Evolutionary conservation across 2,888 invertebrate genomes (phyloP), one percentile per base, ranked within the genome.

Genomic region (Idaea dimidiata): DNA sequence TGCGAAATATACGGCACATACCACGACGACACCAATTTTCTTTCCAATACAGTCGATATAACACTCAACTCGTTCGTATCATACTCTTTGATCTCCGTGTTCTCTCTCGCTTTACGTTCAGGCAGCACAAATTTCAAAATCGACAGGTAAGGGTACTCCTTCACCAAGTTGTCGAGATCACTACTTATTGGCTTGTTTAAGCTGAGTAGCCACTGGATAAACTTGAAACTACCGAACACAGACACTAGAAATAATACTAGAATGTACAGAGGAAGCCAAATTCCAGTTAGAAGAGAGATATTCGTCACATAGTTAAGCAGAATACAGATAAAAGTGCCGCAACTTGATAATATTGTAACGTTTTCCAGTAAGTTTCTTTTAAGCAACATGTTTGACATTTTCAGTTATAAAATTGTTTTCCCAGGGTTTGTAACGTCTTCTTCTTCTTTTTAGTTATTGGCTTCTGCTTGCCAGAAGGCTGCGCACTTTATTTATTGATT

Each of bases 141-240:
- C 5, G 78, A 71, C 43, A 90, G 69, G 62, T 75, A 80, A 0
- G 89, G 87, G 69, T 87, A 86, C 14, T 83, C 77, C 32, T 75
- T 71, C 4, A 82, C 59, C n/a, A 87, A 65, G 17, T 59, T 71
- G 1, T 86, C 84, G n/a, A 88, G 67, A 72, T 93, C 87, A 72
- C 89, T 90, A 65, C 88, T 88, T 31, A 94, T 59, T 6, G 94
- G 93, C 72, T 92, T 93, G 70, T 93, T 94, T 66, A 93, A 81
- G 69, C 84, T 85, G 60, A 94, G 77, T 62, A 94, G 75, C 84
- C 90, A 93, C 74, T 94, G 93, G 31, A 94, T 87, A 74, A 88
- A 85, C 71, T 89, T 87, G 74, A 94, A 93, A 79, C 93, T 93
- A 57, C 91, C 64, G 70, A 88, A 87, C 58, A 93, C 75, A 2